Evolutionary conservation across 1,140 invertebrate genomes (phyloP).

Genomic region (Euborellia annulipes): DNA sequence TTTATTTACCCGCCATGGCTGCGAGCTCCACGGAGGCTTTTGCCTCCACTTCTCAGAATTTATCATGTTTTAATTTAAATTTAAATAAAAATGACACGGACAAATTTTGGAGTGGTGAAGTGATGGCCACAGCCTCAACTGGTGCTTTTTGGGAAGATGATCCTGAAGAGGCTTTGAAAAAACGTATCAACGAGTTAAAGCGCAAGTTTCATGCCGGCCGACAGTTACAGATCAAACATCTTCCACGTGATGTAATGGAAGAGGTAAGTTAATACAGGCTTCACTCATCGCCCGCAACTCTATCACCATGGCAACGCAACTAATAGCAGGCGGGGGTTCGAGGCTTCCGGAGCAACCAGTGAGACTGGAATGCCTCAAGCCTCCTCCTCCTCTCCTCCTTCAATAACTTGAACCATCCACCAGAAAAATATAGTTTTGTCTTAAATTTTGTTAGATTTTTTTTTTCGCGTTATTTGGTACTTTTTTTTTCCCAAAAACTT

Average conservation of each 20-base stretch:
- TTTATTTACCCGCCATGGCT: slow-evolving; percentile 5
- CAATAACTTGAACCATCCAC: no score
- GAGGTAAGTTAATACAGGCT: slow-evolving; percentile 24
- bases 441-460: no score
- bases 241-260: slow-evolving; percentile 30
- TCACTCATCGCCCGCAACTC: no score
- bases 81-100: slow-evolving; percentile 19
- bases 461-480: no score
- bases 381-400: no score
- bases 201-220: slow-evolving; percentile 28
- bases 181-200: slow-evolving; percentile 24
- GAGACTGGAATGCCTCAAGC: no score
- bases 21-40: slow-evolving; percentile 9
- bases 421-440: no score
- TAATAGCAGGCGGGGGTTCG: no score
- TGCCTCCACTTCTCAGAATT: slow-evolving; percentile 4
- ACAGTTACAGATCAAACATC: slow-evolving; percentile 28
- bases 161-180: slow-evolving; percentile 22
- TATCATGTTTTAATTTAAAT: slow-evolving; percentile 18
- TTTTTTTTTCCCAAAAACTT: no score
- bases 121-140: slow-evolving; percentile 24
- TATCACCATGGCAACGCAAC: no score
- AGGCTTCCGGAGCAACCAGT: no score
- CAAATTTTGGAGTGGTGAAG: slow-evolving; percentile 21
- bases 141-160: slow-evolving; percentile 28